Conservation (phyloP, 35 echinoderm and acorn worm species). For the Patiria miniata region DNA sequence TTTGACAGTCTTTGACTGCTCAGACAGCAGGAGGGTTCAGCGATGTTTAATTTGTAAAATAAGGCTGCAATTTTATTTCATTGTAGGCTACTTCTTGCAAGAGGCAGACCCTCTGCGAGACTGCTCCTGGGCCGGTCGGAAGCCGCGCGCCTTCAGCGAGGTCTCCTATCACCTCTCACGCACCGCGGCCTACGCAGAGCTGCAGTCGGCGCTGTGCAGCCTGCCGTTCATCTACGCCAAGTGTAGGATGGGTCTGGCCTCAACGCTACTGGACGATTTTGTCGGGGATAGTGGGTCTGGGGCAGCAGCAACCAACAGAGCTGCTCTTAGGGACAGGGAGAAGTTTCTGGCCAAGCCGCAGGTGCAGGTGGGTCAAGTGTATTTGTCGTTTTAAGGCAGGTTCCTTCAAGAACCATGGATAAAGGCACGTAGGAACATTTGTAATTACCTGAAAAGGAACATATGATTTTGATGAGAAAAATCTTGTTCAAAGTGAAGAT, state of each 20-base stretch:
- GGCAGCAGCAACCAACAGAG: slow-evolving; percentile 26
- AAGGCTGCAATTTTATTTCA: too few relatives aligned
- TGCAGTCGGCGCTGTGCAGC: slow-evolving; percentile 60
- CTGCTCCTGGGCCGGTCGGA: slow-evolving; percentile 35
- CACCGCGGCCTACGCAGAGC: slow-evolving; percentile 57
- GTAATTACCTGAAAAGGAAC: too few relatives aligned
- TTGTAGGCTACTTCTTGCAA: slow-evolving; percentile 73
- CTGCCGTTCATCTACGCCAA: slow-evolving; percentile 78
- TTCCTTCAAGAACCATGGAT: too few relatives aligned
- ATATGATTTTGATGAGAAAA: too few relatives aligned
- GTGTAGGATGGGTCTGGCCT: slow-evolving; percentile 58
- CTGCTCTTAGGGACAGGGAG: slow-evolving; percentile 65
- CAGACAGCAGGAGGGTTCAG: too few relatives aligned
- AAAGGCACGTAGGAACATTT: too few relatives aligned
- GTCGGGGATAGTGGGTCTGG: slow-evolving; percentile 35
- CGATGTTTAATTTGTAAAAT: too few relatives aligned
- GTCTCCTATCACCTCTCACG: slow-evolving; percentile 85
- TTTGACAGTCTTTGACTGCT: too few relatives aligned
- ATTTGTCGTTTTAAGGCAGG: too few relatives aligned
- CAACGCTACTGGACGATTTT: slow-evolving; percentile 70
- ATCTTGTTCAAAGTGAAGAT: too few relatives aligned
- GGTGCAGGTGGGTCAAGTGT: slow-evolving; percentile 32
- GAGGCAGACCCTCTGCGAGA: slow-evolving; percentile 53
- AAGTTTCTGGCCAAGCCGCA: slow-evolving; percentile 61
- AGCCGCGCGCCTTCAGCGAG: slow-evolving; percentile 67